Evolutionary conservation across 2,888 invertebrate genomes (phyloP), one percentile per base, ranked within the genome.

Genomic region (Sepiola atlantica): DNA sequence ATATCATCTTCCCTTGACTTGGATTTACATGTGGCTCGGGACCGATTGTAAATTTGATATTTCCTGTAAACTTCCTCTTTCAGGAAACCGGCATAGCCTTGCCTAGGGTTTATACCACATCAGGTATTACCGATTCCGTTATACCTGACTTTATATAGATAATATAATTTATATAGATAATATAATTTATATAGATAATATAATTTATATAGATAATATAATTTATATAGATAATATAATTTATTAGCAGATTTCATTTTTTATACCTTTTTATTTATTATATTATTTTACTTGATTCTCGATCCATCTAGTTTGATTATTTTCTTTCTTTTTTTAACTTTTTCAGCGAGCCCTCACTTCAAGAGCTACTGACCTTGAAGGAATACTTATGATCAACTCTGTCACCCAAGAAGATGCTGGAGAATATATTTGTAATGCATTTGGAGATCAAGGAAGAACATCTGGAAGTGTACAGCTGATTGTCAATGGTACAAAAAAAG

Each of bases 351-450:
- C 35, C 12, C 28, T 92, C 54, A n/a, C 28, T n/a, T 55, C 92
- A 6, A 92, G 92, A 45, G 55, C 92, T 18, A 45, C 92, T 55
- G 45, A 45, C n/a, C 45, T 35, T 12, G 92, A 92, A 10, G 92
- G 92, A 55, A 45, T 92, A n/a, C 92, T 92, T 55, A 92, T 92
- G 92, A 92, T 92, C 92, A 92, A 35, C 32, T n/a, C 45, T 54
- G 92, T 92, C 24, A 92, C 92, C n/a, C 14, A 28, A 55, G 55
- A 45, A 55, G 92, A 92, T 35, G 35, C 92, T 10, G 92, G 92
- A n/a, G 92, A 92, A 92, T 92, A 92, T 92, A 32, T 92, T n/a
- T 92, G 92, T 32, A 92, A 54, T 55, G 92, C 92, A 28, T 92
- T 24, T 45, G 35, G 45, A 12, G 92, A 92, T 28, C 45, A 45